Percentiles rank a stretch among this genome's conserved stretches.
These are phyloP conservation scores for Pseudococcus viburni DNA, from an alignment of 2,888 invertebrate species.

Conservation along the genomic window DNA sequence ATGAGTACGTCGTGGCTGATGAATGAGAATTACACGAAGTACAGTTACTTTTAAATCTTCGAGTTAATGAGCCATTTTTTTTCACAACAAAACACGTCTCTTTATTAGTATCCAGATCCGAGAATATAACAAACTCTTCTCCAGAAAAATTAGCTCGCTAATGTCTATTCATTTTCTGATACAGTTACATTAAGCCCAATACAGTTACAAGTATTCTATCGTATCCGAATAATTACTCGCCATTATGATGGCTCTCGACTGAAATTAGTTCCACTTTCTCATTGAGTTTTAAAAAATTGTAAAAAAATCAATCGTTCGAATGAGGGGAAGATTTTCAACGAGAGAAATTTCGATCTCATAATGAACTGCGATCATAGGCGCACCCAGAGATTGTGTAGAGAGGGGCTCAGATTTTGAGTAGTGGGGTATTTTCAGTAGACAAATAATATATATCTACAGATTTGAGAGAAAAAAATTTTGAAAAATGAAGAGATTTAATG, in stretches of 20 bases:
- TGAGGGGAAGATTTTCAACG: too few relatives aligned
- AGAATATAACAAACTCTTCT: not conserved
- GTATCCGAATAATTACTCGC: not conserved
- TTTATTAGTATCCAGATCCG: not conserved
- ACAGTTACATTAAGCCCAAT: not conserved
- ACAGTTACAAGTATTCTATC: not conserved
- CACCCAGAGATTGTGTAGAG: too few relatives aligned
- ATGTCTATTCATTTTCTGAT: not conserved
- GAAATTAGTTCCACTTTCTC: conserved; percentile 1
- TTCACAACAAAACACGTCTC: not conserved
- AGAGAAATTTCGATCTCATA: too few relatives aligned
- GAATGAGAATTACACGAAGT: not conserved
- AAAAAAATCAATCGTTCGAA: too few relatives aligned
- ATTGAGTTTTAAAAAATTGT: too few relatives aligned
- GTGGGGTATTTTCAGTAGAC: too few relatives aligned
- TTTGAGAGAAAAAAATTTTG: too few relatives aligned
- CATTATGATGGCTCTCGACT: not conserved
- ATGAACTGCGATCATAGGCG: too few relatives aligned
- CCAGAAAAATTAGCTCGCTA: not conserved
- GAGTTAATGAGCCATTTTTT: not conserved
- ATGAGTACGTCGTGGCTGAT: not conserved
- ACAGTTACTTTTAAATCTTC: not conserved
- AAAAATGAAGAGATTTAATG: too few relatives aligned
- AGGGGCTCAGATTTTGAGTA: too few relatives aligned
- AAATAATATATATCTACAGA: too few relatives aligned